phyloP scores from a whole-genome alignment of 2,888 invertebrate species.

The Syrphus vitripennis region DNA sequence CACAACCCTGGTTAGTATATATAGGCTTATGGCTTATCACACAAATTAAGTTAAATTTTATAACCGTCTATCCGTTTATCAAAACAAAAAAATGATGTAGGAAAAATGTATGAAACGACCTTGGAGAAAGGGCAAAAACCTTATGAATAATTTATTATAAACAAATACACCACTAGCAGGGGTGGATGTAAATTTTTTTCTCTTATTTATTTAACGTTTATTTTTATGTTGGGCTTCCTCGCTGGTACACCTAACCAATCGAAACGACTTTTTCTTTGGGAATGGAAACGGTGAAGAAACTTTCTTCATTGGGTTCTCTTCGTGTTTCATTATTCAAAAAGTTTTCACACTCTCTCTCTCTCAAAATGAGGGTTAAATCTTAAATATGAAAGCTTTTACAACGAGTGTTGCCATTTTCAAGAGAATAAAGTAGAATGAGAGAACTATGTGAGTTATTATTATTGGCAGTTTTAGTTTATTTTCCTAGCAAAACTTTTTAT shows the following conservation, averaged over 20 bases:
- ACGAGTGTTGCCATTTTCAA: constrained; percentile 1
- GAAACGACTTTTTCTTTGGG: constrained; percentile 35
- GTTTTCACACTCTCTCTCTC: neutral
- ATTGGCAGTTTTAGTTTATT: neutral
- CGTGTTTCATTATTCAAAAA: neutral
- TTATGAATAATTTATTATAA: constrained; percentile 59
- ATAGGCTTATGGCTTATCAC: neutral
- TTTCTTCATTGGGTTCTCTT: constrained; percentile 49
- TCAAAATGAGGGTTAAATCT: constrained; percentile 11
- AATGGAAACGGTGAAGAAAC: constrained; percentile 50
- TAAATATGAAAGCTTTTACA: constrained; percentile 47
- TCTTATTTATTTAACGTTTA: neutral
- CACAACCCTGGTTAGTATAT: neutral
- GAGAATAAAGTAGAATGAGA: neutral
- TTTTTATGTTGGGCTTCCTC: neutral
- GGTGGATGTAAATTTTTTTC: constrained; percentile 19
- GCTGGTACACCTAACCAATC: constrained; percentile 41
- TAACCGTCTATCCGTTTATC: neutral
- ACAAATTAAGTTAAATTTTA: neutral
- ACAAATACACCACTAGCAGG: constrained; percentile 22
- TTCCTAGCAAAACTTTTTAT: too few species aligned
- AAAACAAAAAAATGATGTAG: neutral
- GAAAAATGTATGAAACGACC: constrained; percentile 14
- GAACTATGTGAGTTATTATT: neutral
- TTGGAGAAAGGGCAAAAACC: constrained; percentile 33